A percentile compares a stretch with the other conserved stretches of the same genome.
Evolutionary conservation across 2,113 vertebrate genomes (phyloP).

Genomic region (Phoxinus phoxinus): DNA sequence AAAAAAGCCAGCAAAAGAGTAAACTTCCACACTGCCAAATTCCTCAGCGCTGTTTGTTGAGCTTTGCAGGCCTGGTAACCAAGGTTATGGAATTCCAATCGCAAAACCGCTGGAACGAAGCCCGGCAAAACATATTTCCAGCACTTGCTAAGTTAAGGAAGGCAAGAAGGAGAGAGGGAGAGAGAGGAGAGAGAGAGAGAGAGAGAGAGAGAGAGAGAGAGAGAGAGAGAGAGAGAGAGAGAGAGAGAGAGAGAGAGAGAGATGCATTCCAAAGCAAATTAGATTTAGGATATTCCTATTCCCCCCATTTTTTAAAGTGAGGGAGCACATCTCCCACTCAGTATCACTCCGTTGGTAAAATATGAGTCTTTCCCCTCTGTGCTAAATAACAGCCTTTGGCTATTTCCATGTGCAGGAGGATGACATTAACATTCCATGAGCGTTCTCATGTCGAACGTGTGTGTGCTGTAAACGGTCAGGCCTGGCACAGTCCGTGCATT

Average conservation of each 20-base stretch:
- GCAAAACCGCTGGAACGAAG: conserved; percentile 58
- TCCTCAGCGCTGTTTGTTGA: conserved; percentile 72
- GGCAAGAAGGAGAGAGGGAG: conserved; percentile 45
- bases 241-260: conserved; percentile 52
- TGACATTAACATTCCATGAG: conserved; percentile 77
- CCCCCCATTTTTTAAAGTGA: conserved; percentile 50
- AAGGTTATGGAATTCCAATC: conserved; percentile 65
- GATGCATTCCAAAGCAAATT: conserved; percentile 48
- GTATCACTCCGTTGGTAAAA: conserved; percentile 62
- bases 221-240: conserved; percentile 48
- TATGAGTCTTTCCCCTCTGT: conserved; percentile 24
- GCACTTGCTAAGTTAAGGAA: conserved; percentile 49
- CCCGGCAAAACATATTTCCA: conserved; percentile 59
- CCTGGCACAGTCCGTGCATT: conserved; percentile 68
- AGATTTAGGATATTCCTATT: conserved; percentile 47
- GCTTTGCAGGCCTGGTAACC: conserved; percentile 63
- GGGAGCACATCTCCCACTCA: conserved; percentile 16
- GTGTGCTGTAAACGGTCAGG: conserved; percentile 62
- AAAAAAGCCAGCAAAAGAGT: conserved; percentile 56
- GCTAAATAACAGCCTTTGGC: conserved; percentile 42
- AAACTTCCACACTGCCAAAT: conserved; percentile 69
- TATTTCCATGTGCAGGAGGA: conserved; percentile 59
- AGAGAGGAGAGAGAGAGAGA: conserved; percentile 40
- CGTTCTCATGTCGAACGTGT: conserved; percentile 68
- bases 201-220: conserved; percentile 50